Percentiles rank a stretch among this genome's conserved stretches.
Evolutionary conservation across 1,140 invertebrate species (phyloP).

Genomic region (Formica selysi): DNA sequence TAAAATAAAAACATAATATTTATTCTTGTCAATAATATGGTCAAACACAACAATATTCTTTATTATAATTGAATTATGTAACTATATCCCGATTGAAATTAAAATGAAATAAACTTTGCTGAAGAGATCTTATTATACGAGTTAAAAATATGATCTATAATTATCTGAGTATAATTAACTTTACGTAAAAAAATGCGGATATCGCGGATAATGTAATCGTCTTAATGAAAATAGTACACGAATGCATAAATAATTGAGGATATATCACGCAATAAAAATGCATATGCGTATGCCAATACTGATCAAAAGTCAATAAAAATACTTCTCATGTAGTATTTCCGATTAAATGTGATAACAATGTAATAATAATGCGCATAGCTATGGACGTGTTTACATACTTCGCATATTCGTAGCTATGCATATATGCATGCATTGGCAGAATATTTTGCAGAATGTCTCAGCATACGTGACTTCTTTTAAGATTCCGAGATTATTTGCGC

Average conservation of each 20-base stretch:
- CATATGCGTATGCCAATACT: background rate
- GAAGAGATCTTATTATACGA: no score
- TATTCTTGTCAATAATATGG: background rate
- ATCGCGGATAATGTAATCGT: background rate
- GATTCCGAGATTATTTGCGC: background rate
- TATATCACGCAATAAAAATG: background rate
- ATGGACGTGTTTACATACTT: background rate
- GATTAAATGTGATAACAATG: background rate
- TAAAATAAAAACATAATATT: background rate
- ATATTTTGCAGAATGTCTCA: background rate
- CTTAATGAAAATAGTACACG: background rate
- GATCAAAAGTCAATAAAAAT: constrained; percentile 14
- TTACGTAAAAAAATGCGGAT: background rate
- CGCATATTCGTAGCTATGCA: background rate
- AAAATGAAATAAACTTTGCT: background rate
- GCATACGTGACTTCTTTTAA: background rate
- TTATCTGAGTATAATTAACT: background rate
- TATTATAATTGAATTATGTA: background rate
- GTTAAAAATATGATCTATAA: no score
- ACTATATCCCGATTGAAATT: background rate
- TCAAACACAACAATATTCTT: background rate
- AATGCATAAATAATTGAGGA: background rate
- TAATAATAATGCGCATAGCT: background rate
- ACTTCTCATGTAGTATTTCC: background rate
- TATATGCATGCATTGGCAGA: background rate